Evolutionary conservation across 2,888 invertebrate genomes (phyloP).

Genomic region (Sesamia inferens): DNA sequence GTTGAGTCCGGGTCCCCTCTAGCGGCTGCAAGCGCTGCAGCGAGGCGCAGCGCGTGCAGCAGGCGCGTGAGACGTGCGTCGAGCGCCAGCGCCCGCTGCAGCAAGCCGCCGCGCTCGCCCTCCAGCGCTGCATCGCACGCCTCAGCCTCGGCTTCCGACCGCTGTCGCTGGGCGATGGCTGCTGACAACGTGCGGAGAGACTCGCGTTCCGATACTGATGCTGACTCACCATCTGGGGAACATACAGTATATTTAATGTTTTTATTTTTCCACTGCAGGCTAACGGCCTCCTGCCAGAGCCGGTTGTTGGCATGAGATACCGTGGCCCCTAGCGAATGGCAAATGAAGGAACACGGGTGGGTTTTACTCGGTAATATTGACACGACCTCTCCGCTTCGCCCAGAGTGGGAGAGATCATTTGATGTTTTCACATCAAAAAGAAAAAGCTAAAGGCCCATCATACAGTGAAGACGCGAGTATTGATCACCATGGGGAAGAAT

Average conservation of each 20-base stretch:
- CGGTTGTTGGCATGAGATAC: too few species aligned
- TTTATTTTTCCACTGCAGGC: too few species aligned
- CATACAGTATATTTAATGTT: too few species aligned
- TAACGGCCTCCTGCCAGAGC: too few species aligned
- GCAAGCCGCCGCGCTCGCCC: slow-evolving; percentile 86
- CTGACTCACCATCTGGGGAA: slow-evolving; percentile 73
- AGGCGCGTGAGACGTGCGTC: slow-evolving; percentile 89
- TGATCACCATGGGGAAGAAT: too few species aligned
- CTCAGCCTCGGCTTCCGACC: slow-evolving; percentile 90
- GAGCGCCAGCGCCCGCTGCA: slow-evolving; percentile 91
- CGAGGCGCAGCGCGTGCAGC: slow-evolving; percentile 90
- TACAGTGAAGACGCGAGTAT: background rate
- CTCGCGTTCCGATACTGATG: slow-evolving; percentile 89
- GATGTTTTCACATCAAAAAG: too few species aligned
- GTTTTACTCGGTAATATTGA: too few species aligned
- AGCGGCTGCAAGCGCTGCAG: slow-evolving; percentile 91
- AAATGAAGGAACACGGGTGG: too few species aligned
- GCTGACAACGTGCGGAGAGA: slow-evolving; percentile 94
- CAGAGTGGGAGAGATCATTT: too few species aligned
- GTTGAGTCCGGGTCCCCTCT: slow-evolving; percentile 90
- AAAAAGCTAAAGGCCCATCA: background rate
- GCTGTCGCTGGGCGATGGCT: slow-evolving; percentile 93
- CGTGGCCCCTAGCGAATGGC: too few species aligned
- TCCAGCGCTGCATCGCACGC: slow-evolving; percentile 72
- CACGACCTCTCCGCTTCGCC: too few species aligned